Evolutionary conservation across 2,888 invertebrate genomes (phyloP).

Genomic region (Dryomyza anilis): DNA sequence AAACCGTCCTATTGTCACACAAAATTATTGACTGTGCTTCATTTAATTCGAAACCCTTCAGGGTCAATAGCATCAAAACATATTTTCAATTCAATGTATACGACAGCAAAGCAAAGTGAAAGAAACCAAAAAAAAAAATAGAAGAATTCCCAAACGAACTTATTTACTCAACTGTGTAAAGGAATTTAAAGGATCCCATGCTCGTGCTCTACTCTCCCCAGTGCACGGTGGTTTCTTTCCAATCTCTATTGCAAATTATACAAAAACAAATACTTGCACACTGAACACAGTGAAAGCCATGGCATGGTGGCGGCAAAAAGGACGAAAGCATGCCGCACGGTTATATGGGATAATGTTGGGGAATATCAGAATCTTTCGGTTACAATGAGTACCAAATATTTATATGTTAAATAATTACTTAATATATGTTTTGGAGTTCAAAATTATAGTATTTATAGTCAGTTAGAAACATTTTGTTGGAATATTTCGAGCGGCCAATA

Average conservation of each 20-base stretch:
- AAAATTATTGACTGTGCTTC: constrained; percentile 25
- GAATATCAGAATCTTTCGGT: too few species aligned
- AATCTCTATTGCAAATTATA: constrained; percentile 11
- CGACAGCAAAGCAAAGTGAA: not conserved
- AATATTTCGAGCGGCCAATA: too few species aligned
- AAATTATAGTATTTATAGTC: too few species aligned
- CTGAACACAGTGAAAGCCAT: not conserved
- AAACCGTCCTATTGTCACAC: not conserved
- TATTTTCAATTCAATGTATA: constrained; percentile 36
- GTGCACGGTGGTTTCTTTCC: constrained; percentile 25
- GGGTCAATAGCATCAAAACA: constrained; percentile 18
- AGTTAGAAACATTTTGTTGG: too few species aligned
- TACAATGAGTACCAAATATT: too few species aligned
- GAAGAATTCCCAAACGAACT: constrained; percentile 32
- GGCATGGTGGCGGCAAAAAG: too few species aligned
- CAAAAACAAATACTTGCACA: constrained; percentile 12
- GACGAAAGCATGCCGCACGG: too few species aligned
- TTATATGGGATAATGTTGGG: too few species aligned
- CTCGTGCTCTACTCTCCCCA: not conserved
- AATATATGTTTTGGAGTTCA: too few species aligned
- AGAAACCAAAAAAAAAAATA: constrained; percentile 29
- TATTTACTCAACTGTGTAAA: constrained; percentile 47
- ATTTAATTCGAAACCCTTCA: constrained; percentile 26
- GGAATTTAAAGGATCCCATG: constrained; percentile 41
- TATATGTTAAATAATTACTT: too few species aligned